These are phyloP conservation scores for Epiblema foenella DNA, from an alignment of 2,888 invertebrate species.

Conservation along the genomic window DNA sequence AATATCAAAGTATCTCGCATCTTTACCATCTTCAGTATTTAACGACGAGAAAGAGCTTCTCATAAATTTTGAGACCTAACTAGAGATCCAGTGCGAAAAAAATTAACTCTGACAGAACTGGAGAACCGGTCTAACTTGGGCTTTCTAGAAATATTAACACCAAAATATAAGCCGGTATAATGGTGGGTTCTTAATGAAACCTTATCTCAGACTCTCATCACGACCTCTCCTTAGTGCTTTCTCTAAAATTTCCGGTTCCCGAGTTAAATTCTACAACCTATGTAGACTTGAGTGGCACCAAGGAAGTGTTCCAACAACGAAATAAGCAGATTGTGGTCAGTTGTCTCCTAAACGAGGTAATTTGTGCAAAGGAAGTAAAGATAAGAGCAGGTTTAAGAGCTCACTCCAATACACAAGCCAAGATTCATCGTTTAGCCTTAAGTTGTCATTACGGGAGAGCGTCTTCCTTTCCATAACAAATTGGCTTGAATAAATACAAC, in stretches of 20 bases:
- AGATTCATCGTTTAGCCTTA: background rate
- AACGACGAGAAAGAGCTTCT: background rate
- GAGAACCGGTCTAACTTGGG: background rate
- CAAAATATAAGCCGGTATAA: background rate
- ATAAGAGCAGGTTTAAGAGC: background rate
- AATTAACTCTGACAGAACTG: background rate
- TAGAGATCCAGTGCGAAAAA: background rate
- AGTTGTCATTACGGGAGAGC: background rate
- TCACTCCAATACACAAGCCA: background rate
- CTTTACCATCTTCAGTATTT: background rate
- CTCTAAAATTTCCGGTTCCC: background rate
- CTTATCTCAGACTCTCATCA: background rate
- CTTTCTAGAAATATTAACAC: background rate
- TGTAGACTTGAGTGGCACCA: background rate
- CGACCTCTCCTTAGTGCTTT: background rate
- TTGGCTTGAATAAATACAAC: constrained; percentile 21
- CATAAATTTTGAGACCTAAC: background rate
- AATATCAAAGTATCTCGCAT: background rate
- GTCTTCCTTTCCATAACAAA: constrained; percentile 11
- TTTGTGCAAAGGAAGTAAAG: background rate
- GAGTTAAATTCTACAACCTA: background rate
- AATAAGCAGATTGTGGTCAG: background rate
- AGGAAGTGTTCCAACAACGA: background rate
- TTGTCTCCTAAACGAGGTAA: background rate
- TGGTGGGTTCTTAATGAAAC: background rate